A percentile compares a stretch with the other conserved stretches of the same genome.
phyloP scores from a whole-genome alignment of 2,888 invertebrate genomes.

The Thymelicus acteon region DNA sequence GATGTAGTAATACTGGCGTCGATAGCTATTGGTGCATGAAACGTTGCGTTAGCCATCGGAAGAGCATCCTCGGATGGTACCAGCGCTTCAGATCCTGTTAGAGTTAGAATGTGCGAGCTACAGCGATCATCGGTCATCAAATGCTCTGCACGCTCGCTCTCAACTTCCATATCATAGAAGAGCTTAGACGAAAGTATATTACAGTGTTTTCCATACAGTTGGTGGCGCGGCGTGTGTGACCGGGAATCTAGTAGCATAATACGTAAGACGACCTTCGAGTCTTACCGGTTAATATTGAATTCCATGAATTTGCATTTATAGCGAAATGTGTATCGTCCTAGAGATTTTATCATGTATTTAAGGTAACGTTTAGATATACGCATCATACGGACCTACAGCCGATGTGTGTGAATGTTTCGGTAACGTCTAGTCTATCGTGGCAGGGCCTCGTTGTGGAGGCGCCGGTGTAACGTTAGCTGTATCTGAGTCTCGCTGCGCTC shows the following conservation, averaged over 20 bases:
- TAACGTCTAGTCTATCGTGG: slow-evolving; percentile 77
- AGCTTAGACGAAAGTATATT: slow-evolving; percentile 13
- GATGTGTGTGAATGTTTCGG: slow-evolving; percentile 73
- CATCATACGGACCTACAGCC: slow-evolving; percentile 70
- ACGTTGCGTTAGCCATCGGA: background rate
- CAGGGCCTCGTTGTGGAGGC: slow-evolving; percentile 62
- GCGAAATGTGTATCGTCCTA: slow-evolving; percentile 83
- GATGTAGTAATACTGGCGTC: background rate
- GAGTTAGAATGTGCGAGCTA: background rate
- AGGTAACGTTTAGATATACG: slow-evolving; percentile 73
- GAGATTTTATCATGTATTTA: slow-evolving; percentile 82
- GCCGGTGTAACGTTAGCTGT: slow-evolving; percentile 58
- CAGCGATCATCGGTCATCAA: background rate
- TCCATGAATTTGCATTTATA: slow-evolving; percentile 85
- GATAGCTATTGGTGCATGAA: background rate
- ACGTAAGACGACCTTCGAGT: slow-evolving; percentile 67
- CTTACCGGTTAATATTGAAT: slow-evolving; percentile 80
- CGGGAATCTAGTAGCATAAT: slow-evolving; percentile 79
- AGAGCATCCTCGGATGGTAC: background rate
- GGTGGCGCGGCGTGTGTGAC: slow-evolving; percentile 58
- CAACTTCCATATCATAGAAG: slow-evolving; percentile 29
- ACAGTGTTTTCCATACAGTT: slow-evolving; percentile 37
- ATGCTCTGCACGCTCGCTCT: background rate
- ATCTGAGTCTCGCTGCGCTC: slow-evolving; percentile 66
- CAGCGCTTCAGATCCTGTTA: slow-evolving; percentile 2